Evolutionary conservation across 2,797 vertebrate species (phyloP).

Genomic region (Podarcis lilfordi): DNA sequence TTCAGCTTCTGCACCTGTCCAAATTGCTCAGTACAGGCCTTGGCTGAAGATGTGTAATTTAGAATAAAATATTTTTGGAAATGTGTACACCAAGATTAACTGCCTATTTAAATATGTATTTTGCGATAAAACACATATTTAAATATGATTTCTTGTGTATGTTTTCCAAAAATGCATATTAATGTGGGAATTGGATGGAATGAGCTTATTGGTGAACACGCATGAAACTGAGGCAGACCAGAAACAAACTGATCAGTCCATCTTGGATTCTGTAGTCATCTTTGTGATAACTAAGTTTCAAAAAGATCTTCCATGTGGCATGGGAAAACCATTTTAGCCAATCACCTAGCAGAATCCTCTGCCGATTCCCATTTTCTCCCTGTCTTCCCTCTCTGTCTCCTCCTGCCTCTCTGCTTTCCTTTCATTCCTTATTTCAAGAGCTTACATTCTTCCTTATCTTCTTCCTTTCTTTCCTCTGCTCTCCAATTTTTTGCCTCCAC

Average conservation of each 20-base stretch:
- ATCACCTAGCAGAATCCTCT: not conserved
- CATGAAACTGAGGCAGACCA: not conserved
- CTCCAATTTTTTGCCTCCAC: not conserved
- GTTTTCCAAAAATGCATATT: not conserved
- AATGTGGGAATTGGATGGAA: not conserved
- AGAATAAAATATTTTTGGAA: not conserved
- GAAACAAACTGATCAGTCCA: not conserved
- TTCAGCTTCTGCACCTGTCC: not conserved
- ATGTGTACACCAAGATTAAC: not conserved
- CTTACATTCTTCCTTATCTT: too few relatives aligned
- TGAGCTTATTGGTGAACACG: not conserved
- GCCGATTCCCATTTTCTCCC: not conserved
- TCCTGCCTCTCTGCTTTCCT: not conserved
- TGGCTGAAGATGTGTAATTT: not conserved
- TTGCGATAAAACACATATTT: not conserved
- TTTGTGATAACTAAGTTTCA: not conserved
- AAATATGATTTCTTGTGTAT: not conserved
- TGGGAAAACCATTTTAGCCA: too few relatives aligned
- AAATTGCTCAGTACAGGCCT: not conserved
- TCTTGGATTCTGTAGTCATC: not conserved
- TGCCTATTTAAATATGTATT: not conserved
- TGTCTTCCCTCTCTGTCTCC: not conserved
- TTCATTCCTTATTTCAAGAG: not conserved
- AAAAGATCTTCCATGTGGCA: not conserved
- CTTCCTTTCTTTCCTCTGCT: not conserved